phyloP scores from a whole-genome alignment of 2,888 invertebrate species.

The Sarcophaga rosellei region DNA sequence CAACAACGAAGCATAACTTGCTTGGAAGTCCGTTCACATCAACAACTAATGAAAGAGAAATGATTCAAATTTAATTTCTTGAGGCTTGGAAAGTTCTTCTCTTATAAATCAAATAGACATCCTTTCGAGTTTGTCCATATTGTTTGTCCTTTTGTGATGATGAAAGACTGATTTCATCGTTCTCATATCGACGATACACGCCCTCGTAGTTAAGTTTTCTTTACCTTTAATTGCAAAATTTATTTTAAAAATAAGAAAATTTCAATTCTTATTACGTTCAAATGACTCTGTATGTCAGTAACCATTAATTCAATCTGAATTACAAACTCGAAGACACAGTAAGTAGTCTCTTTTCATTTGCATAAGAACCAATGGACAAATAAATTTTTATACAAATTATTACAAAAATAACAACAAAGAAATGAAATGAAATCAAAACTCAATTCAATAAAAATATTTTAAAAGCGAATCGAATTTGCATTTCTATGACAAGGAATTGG shows the following conservation, averaged over 20 bases:
- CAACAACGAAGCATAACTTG: too few relatives aligned
- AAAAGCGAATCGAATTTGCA: slow-evolving; percentile 56
- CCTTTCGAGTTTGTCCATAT: too few relatives aligned
- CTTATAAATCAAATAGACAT: too few relatives aligned
- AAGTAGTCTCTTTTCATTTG: neutral
- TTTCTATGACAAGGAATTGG: slow-evolving; percentile 41
- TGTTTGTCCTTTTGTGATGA: too few relatives aligned
- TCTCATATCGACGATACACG: too few relatives aligned
- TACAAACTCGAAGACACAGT: neutral
- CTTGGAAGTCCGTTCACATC: too few relatives aligned
- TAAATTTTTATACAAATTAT: slow-evolving; percentile 41
- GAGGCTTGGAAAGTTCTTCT: too few relatives aligned
- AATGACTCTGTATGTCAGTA: slow-evolving; percentile 47
- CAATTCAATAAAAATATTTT: slow-evolving; percentile 28
- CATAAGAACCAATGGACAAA: slow-evolving; percentile 35
- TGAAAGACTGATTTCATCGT: too few relatives aligned
- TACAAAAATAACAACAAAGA: slow-evolving; percentile 7
- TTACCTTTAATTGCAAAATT: neutral
- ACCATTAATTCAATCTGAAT: slow-evolving; percentile 24
- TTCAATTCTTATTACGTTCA: slow-evolving; percentile 29
- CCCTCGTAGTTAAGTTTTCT: too few relatives aligned
- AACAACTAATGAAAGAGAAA: too few relatives aligned
- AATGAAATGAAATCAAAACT: neutral
- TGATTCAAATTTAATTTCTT: too few relatives aligned
- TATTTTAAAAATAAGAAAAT: slow-evolving; percentile 28